These are phyloP conservation scores for Vidua macroura DNA, from an alignment of 2,113 vertebrate genomes.

Conservation along the genomic window DNA sequence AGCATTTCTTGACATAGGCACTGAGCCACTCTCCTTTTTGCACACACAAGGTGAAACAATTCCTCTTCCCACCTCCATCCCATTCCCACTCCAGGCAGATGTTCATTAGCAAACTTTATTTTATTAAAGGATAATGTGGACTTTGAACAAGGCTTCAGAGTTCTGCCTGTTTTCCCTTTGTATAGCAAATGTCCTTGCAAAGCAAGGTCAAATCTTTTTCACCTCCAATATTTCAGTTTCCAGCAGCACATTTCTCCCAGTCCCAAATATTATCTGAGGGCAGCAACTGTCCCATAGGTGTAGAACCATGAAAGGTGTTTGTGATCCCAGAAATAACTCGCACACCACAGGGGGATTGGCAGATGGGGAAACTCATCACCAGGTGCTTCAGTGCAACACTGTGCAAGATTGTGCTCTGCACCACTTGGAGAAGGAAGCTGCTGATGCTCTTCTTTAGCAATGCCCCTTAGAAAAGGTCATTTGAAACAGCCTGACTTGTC, in stretches of 20 bases:
- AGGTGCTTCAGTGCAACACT: neutral
- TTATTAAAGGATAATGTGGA: neutral
- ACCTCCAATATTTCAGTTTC: neutral
- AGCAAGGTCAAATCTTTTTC: neutral
- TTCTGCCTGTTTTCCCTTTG: neutral
- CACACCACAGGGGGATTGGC: neutral
- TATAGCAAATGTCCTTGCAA: neutral
- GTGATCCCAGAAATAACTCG: neutral
- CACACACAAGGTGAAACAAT: neutral
- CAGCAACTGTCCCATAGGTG: accelerated
- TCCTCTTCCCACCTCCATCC: neutral
- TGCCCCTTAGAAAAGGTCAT: neutral
- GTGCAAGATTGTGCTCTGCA: neutral
- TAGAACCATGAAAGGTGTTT: neutral
- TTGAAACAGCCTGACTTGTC: neutral
- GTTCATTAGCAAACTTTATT: neutral
- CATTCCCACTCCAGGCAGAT: neutral
- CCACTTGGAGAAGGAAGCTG: neutral
- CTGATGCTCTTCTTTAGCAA: neutral
- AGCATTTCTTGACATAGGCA: neutral
- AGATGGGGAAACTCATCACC: neutral
- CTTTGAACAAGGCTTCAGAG: neutral
- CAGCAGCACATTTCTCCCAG: neutral
- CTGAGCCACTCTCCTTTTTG: neutral
- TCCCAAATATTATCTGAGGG: neutral